These are phyloP conservation scores for Gerris buenoi DNA, from an alignment of 1,140 invertebrate species.

Conservation along the genomic window DNA sequence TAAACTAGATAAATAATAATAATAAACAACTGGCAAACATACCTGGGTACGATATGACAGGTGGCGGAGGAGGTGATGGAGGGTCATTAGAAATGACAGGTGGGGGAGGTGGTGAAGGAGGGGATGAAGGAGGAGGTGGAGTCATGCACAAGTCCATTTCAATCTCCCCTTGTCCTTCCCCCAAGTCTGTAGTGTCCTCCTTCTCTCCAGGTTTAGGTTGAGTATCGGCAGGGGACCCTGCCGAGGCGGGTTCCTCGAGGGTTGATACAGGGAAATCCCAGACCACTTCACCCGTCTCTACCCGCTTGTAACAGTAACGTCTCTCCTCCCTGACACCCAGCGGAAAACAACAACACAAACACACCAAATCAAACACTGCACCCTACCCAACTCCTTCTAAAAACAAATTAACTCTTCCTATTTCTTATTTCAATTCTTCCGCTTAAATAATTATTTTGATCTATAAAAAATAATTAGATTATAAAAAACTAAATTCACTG, in stretches of 20 bases:
- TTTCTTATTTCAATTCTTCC: too few species aligned
- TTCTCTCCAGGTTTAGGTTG: conserved; percentile 2
- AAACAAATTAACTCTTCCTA: too few species aligned
- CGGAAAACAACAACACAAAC: neutral
- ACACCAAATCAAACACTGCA: neutral
- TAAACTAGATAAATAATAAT: too few species aligned
- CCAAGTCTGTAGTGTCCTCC: conserved; percentile 3
- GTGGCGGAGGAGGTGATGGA: conserved; percentile 5
- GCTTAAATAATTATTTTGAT: too few species aligned
- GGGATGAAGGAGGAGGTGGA: conserved; percentile 29
- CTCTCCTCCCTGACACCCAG: conserved; percentile 38
- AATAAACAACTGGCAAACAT: too few species aligned
- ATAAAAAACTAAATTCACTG: too few species aligned
- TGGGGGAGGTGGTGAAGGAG: conserved; percentile 7
- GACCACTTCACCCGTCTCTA: conserved; percentile 38
- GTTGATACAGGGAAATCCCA: conserved; percentile 46
- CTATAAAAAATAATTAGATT: too few species aligned
- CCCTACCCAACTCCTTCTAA: neutral
- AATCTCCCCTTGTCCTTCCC: conserved; percentile 35
- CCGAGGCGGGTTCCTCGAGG: neutral
- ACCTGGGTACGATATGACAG: neutral
- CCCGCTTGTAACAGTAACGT: conserved; percentile 51
- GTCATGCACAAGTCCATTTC: conserved; percentile 46
- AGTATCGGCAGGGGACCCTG: neutral
- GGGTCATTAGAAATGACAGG: neutral